Conservation (phyloP, 2,888 invertebrate species). For the Drosophila maculinotata region DNA sequence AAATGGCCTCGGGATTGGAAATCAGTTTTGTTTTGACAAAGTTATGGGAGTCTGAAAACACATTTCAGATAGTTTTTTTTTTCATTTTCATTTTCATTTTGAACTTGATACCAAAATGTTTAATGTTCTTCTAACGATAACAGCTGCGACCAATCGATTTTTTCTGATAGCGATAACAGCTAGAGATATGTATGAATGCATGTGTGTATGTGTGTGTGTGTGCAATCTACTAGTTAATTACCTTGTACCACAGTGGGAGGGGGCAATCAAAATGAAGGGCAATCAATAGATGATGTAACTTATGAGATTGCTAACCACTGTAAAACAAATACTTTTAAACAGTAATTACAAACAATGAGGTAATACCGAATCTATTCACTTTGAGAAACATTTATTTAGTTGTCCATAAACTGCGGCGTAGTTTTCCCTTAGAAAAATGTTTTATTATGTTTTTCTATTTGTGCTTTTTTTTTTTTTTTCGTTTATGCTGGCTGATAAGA, state of each 20-base stretch:
- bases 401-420: too few species aligned
- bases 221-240: conserved; percentile 31
- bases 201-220: background rate
- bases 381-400: too few species aligned
- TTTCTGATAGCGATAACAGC: conserved; percentile 34
- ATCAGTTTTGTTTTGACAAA: too few species aligned
- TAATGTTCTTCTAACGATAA: conserved; percentile 35
- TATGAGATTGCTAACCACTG: background rate
- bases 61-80: background rate
- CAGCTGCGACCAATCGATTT: conserved; percentile 32
- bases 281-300: background rate
- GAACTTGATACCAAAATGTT: conserved; percentile 15
- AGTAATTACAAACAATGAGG: background rate
- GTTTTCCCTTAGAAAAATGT: too few species aligned
- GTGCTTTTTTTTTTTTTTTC: background rate
- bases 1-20: too few species aligned
- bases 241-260: background rate
- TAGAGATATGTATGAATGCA: background rate
- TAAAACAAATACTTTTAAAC: too few species aligned
- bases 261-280: background rate
- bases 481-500: conserved; percentile 13
- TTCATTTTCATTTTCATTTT: conserved; percentile 2
- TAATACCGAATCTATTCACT: too few species aligned
- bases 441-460: conserved; percentile 20
- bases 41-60: too few species aligned